These are phyloP conservation scores for Himalopsyche kuldschensis DNA, from an alignment of 2,888 invertebrate species.

Conservation along the genomic window DNA sequence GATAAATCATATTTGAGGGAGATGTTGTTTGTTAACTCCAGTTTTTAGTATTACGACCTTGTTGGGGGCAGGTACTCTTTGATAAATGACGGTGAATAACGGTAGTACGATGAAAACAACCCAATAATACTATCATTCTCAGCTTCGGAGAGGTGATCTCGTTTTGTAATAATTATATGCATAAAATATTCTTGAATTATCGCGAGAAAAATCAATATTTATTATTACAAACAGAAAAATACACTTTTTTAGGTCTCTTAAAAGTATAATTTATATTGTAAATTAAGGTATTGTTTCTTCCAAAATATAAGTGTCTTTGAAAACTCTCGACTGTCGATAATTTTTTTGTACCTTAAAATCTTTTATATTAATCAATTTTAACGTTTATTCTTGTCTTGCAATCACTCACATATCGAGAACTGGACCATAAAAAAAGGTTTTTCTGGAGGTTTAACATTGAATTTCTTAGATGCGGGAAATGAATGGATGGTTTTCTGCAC, in stretches of 20 bases:
- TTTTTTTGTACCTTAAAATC: no score
- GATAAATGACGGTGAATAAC: slow-evolving; percentile 1
- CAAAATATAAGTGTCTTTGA: no score
- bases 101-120: neutral
- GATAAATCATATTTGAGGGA: neutral
- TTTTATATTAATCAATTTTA: no score
- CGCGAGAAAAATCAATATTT: no score
- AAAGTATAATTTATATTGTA: no score
- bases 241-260: no score
- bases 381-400: no score
- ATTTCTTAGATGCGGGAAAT: neutral
- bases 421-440: neutral
- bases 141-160: neutral
- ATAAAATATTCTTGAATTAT: no score
- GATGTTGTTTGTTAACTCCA: neutral
- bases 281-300: no score
- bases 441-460: neutral
- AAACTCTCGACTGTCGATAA: no score
- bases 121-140: neutral
- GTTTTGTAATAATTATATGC: neutral
- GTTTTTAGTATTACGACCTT: neutral
- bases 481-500: neutral
- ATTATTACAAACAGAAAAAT: no score
- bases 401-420: neutral
- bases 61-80: neutral